A percentile compares a stretch with the other conserved stretches of the same genome.
Conservation (phyloP, 2,888 invertebrate species). For the Diplolepis rosae region DNA sequence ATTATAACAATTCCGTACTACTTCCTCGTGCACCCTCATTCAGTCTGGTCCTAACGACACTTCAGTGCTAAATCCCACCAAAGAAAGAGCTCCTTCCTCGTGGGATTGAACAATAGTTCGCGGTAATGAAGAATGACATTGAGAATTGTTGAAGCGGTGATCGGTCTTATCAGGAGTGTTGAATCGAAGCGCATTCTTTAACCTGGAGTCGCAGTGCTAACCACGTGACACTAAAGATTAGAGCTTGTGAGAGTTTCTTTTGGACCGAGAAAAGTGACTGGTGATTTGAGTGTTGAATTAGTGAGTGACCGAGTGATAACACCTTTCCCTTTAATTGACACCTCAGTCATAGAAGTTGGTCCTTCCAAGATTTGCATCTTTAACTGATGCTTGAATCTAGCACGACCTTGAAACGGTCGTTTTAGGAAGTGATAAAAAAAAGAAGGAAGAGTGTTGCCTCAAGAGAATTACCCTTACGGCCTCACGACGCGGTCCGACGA, state of each 20-base stretch:
- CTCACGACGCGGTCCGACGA: slow-evolving; percentile 73
- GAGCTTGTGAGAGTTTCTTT: background rate
- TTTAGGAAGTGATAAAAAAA: slow-evolving; percentile 41
- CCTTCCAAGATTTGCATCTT: background rate
- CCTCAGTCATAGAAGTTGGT: background rate
- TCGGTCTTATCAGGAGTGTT: background rate
- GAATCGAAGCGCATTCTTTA: background rate
- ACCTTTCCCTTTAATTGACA: background rate
- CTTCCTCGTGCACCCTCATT: slow-evolving; percentile 17
- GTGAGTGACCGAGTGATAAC: background rate
- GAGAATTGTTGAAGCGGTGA: too few relatives aligned
- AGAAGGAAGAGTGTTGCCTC: slow-evolving; percentile 63
- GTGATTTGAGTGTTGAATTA: background rate
- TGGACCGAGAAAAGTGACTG: background rate
- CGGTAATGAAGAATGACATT: too few relatives aligned
- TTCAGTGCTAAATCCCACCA: slow-evolving; percentile 48
- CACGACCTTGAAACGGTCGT: slow-evolving; percentile 39
- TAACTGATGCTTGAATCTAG: background rate
- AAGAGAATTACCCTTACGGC: slow-evolving; percentile 66
- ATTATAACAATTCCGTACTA: slow-evolving; percentile 24
- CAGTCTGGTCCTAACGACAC: slow-evolving; percentile 54
- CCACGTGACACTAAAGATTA: slow-evolving; percentile 4
- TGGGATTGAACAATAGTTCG: slow-evolving; percentile 38
- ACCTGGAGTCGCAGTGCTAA: background rate
- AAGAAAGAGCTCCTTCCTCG: slow-evolving; percentile 43